These are phyloP conservation scores for Neotoma lepida DNA, from an alignment of 2,113 vertebrate species.

Conservation along the genomic window DNA sequence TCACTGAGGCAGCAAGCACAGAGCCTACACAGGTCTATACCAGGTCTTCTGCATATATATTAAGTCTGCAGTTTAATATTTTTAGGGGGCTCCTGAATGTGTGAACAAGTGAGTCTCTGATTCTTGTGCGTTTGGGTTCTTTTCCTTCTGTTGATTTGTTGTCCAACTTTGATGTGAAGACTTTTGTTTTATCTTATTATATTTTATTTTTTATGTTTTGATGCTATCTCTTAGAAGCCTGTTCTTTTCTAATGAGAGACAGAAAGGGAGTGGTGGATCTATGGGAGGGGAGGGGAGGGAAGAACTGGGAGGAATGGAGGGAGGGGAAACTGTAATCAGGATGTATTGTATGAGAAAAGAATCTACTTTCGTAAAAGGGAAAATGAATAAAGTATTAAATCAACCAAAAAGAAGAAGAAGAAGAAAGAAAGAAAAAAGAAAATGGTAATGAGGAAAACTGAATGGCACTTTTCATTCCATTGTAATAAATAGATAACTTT, in stretches of 20 bases:
- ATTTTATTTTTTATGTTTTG: not conserved
- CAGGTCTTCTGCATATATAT: not conserved
- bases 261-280: not conserved
- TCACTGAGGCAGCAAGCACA: not conserved
- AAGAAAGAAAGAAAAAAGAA: not conserved
- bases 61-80: not conserved
- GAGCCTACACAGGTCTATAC: fast-evolving
- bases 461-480: not conserved
- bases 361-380: not conserved
- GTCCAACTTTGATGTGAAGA: not conserved
- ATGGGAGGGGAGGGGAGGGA: not conserved
- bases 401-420: too few relatives aligned
- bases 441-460: not conserved
- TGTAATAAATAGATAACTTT: not conserved
- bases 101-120: not conserved
- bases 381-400: not conserved
- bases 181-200: not conserved
- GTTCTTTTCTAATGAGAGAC: not conserved
- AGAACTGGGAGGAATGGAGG: not conserved
- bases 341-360: not conserved
- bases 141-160: not conserved
- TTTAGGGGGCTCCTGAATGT: not conserved
- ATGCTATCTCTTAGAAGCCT: not conserved
- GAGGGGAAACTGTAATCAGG: not conserved
- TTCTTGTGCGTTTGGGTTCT: not conserved